Evolutionary conservation across 1,140 invertebrate species (phyloP).

Genomic region (Drosophila saltans): DNA sequence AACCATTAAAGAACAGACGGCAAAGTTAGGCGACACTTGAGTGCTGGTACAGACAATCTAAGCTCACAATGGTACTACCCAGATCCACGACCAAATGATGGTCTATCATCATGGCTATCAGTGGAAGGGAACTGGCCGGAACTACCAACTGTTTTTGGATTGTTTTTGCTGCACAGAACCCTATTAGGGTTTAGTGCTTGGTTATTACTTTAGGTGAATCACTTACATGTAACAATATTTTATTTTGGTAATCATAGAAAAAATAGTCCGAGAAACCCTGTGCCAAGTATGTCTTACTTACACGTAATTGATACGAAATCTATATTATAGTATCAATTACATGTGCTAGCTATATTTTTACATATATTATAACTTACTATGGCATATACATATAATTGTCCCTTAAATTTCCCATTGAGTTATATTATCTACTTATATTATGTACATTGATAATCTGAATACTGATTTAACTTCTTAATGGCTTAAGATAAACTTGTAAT

Average conservation of each 20-base stretch:
- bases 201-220: background rate
- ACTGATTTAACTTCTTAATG: no score
- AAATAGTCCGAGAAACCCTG: background rate
- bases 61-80: background rate
- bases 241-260: background rate
- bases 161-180: background rate
- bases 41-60: slow-evolving; percentile 10
- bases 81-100: slow-evolving; percentile 29
- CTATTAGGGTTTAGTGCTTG: background rate
- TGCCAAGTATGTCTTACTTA: background rate
- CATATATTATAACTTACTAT: no score
- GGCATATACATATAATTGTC: no score
- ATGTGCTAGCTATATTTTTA: no score
- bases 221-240: background rate
- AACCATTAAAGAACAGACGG: background rate
- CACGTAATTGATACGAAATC: no score
- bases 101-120: slow-evolving; percentile 17
- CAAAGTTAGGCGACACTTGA: background rate
- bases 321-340: no score
- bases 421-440: no score
- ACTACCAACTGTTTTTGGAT: slow-evolving; percentile 44
- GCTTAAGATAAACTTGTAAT: no score
- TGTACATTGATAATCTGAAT: no score
- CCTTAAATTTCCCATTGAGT: no score
- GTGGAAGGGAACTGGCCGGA: slow-evolving; percentile 18